Conservation (phyloP, 2,797 vertebrate genomes). For the Danio kyathit region DNA sequence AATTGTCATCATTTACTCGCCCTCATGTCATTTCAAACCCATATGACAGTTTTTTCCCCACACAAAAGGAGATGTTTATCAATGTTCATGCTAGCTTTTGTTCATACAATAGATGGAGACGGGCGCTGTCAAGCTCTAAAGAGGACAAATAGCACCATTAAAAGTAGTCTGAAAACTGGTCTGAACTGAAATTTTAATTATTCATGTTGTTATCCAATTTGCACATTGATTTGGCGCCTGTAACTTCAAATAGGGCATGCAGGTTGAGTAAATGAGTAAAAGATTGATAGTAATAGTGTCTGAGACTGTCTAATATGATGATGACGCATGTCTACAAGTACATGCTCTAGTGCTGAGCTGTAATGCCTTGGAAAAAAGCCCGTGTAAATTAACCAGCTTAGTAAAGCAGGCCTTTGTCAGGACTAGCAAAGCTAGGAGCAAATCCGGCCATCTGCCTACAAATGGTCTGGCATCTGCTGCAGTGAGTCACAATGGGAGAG, state of each 20-base stretch:
- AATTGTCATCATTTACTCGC: background rate
- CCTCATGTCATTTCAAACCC: background rate
- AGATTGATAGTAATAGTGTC: background rate
- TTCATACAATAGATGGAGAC: background rate
- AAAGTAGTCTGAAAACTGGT: background rate
- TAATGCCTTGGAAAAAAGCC: constrained; percentile 59
- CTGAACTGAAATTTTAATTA: background rate
- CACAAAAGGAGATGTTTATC: constrained; percentile 16
- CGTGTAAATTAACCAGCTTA: constrained; percentile 71
- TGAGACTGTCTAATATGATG: background rate
- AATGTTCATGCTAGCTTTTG: background rate
- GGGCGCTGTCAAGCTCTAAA: background rate
- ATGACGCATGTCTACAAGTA: constrained; percentile 8
- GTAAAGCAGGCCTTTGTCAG: constrained; percentile 37
- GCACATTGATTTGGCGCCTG: background rate
- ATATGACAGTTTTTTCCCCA: background rate
- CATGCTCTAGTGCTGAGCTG: background rate
- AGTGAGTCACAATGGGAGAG: constrained; percentile 56
- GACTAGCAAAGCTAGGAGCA: constrained; percentile 54
- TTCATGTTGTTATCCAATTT: background rate
- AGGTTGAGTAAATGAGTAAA: background rate
- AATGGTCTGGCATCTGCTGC: constrained; percentile 73
- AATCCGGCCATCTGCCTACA: constrained; percentile 76
- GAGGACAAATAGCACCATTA: background rate
- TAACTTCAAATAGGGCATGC: background rate